phyloP scores from a whole-genome alignment of 2,888 invertebrate species.

The Drosophila limbata region DNA sequence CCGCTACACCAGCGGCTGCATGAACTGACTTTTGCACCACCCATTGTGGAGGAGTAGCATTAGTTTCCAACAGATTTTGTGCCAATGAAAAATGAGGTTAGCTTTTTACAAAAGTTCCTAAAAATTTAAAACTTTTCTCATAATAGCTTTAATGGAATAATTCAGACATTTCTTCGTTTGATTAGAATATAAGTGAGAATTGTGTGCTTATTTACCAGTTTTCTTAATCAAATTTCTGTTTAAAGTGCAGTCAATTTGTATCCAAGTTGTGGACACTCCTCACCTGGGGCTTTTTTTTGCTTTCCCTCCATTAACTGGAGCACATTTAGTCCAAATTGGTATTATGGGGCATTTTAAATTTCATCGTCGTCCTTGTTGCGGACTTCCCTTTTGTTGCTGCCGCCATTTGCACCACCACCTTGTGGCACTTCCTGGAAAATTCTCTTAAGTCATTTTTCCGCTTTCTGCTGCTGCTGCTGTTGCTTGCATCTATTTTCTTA shows the following conservation, averaged over 20 bases:
- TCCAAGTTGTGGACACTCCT: neutral
- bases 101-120: no score
- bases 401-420: slow-evolving; percentile 19
- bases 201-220: slow-evolving; percentile 15
- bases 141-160: neutral
- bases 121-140: neutral
- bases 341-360: slow-evolving; percentile 1
- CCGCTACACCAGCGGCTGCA: neutral
- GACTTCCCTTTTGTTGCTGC: slow-evolving; percentile 17
- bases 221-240: slow-evolving; percentile 16
- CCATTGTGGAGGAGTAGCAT: neutral
- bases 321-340: neutral
- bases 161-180: neutral
- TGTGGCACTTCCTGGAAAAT: slow-evolving; percentile 20
- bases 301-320: neutral
- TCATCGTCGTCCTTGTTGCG: neutral
- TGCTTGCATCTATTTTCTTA: slow-evolving; percentile 36
- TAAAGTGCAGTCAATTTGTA: slow-evolving; percentile 3
- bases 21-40: neutral
- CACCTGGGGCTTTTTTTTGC: neutral
- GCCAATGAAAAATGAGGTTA: neutral
- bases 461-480: slow-evolving; percentile 4
- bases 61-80: neutral
- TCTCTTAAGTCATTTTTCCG: slow-evolving; percentile 10
- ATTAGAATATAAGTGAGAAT: neutral